A percentile compares a stretch with the other conserved stretches of the same genome.
These are phyloP conservation scores for Tenthredo amoena DNA, from an alignment of 2,888 invertebrate genomes.

Conservation along the genomic window DNA sequence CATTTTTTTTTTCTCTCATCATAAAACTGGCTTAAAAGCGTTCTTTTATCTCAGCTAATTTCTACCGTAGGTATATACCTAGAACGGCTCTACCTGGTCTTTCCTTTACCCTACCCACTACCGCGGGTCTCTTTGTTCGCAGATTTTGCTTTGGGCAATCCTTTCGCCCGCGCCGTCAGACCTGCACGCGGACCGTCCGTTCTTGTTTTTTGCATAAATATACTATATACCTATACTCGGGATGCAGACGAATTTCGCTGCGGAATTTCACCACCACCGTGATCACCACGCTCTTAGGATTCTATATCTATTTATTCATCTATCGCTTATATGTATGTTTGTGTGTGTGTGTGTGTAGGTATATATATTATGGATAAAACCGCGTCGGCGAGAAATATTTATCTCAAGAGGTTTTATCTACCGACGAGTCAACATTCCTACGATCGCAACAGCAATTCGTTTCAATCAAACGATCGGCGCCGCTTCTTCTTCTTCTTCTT, in stretches of 20 bases:
- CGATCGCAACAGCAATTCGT: constrained; percentile 47
- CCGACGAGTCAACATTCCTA: constrained; percentile 47
- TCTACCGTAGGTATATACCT: constrained; percentile 4
- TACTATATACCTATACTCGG: neutral
- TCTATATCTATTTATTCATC: no score
- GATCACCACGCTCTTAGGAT: neutral
- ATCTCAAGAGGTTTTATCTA: constrained; percentile 25
- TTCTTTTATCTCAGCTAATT: constrained; percentile 41
- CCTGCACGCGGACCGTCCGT: constrained; percentile 13
- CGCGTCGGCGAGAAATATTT: constrained; percentile 27
- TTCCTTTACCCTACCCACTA: neutral
- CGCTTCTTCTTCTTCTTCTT: constrained; percentile 17
- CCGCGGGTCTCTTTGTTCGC: constrained; percentile 31
- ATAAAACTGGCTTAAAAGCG: constrained; percentile 30
- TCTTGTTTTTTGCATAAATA: neutral
- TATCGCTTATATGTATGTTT: no score
- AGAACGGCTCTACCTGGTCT: neutral
- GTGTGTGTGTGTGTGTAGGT: neutral
- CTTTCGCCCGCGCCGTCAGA: neutral
- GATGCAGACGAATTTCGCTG: constrained; percentile 12
- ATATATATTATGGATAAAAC: neutral
- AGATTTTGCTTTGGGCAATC: constrained; percentile 26
- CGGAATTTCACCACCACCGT: neutral
- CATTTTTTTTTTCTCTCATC: neutral
- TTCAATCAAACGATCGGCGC: constrained; percentile 53